Evolutionary conservation across 2,113 vertebrate species (phyloP).

Genomic region (Dinomys branickii): DNA sequence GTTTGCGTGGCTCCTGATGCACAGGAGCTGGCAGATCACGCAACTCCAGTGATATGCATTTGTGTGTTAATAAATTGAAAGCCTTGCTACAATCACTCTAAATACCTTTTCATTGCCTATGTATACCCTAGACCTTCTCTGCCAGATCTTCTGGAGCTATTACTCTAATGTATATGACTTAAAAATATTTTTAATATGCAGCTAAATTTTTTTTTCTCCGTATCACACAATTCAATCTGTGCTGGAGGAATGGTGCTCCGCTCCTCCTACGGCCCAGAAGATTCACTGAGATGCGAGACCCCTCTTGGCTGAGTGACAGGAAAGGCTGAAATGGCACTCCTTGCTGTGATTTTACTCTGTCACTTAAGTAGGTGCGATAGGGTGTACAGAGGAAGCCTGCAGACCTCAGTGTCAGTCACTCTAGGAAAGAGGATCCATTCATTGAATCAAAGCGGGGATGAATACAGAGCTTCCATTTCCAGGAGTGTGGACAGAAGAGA

Average conservation of each 20-base stretch:
- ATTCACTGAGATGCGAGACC: neutral
- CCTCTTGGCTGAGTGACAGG: neutral
- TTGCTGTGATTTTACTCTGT: neutral
- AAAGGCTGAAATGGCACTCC: too few species aligned
- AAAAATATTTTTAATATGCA: neutral
- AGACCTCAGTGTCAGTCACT: neutral
- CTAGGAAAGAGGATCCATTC: neutral
- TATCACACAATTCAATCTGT: rapidly evolving
- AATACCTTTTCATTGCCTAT: neutral
- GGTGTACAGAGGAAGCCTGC: neutral
- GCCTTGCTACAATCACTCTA: neutral
- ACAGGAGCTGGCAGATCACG: neutral
- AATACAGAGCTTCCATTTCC: neutral
- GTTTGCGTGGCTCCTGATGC: rapidly evolving
- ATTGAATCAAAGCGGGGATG: neutral
- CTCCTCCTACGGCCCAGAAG: neutral
- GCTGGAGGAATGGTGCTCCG: neutral
- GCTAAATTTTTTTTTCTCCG: neutral
- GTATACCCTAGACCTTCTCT: neutral
- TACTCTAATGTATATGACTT: neutral
- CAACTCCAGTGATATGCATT: neutral
- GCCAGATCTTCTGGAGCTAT: neutral
- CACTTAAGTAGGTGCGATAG: neutral
- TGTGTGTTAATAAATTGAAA: neutral
- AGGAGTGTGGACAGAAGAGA: neutral